Evolutionary conservation across 2,888 invertebrate genomes (phyloP).

Genomic region (Eustalomyia histrio): DNA sequence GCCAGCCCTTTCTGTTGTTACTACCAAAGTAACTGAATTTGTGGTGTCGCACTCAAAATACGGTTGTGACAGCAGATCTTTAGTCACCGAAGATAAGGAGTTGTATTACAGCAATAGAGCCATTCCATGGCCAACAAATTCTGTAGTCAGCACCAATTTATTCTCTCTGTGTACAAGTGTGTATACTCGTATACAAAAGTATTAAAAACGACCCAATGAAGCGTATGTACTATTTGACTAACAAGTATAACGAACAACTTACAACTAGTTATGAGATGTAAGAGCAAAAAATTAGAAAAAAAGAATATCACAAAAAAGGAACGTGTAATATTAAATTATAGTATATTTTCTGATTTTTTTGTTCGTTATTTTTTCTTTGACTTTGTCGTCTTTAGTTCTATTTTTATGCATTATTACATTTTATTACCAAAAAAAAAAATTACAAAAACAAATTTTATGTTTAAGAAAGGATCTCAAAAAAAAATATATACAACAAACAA

Average conservation of each 20-base stretch:
- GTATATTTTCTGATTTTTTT: slow-evolving; percentile 25
- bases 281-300: slow-evolving; percentile 16
- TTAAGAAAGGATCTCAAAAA: slow-evolving; percentile 41
- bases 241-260: slow-evolving; percentile 32
- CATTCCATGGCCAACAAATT: no score
- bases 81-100: no score
- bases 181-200: not conserved
- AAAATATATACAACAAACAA: slow-evolving; percentile 4
- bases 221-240: slow-evolving; percentile 36
- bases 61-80: no score
- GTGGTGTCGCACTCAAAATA: no score
- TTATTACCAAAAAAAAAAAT: slow-evolving; percentile 45
- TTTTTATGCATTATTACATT: slow-evolving; percentile 60
- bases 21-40: no score
- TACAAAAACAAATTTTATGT: slow-evolving; percentile 19
- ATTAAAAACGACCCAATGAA: slow-evolving; percentile 36
- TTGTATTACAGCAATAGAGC: no score
- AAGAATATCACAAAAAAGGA: slow-evolving; percentile 11
- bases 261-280: slow-evolving; percentile 24
- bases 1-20: no score
- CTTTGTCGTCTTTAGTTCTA: slow-evolving; percentile 48
- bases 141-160: no score
- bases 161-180: no score
- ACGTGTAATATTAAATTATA: slow-evolving; percentile 32
- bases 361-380: slow-evolving; percentile 38